Conservation (phyloP, 2,797 vertebrate genomes). For the Chloroceryle inda region DNA sequence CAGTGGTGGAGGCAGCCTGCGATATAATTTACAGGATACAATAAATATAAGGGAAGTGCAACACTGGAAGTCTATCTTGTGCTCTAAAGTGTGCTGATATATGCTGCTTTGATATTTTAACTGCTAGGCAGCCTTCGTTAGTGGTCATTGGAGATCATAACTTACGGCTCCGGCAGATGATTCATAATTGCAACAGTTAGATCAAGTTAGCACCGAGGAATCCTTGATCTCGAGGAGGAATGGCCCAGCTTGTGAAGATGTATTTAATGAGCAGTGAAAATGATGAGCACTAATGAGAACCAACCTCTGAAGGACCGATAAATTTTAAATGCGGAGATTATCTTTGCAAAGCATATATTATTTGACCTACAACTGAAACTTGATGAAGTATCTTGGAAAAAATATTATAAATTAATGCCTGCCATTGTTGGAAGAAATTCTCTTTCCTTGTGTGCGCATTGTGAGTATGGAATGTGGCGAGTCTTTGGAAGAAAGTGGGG, state of each 20-base stretch:
- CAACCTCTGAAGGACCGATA: background rate
- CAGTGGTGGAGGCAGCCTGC: slow-evolving; percentile 10
- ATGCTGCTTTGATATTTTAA: slow-evolving; percentile 79
- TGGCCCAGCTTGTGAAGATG: slow-evolving; percentile 17
- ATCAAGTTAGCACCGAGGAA: slow-evolving; percentile 6
- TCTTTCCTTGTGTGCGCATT: background rate
- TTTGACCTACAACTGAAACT: slow-evolving; percentile 55
- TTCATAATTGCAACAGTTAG: slow-evolving; percentile 56
- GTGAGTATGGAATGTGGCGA: background rate
- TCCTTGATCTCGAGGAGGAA: background rate
- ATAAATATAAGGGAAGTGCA: slow-evolving; percentile 56
- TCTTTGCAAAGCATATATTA: slow-evolving; percentile 58
- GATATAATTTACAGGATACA: slow-evolving; percentile 67
- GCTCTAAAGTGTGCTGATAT: slow-evolving; percentile 69
- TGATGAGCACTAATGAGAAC: slow-evolving; percentile 54
- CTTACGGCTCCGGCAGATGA: slow-evolving; percentile 14
- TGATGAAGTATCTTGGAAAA: slow-evolving; percentile 26
- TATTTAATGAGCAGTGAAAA: slow-evolving; percentile 60
- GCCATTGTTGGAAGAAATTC: background rate
- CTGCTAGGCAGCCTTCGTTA: slow-evolving; percentile 67
- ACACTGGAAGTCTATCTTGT: slow-evolving; percentile 52
- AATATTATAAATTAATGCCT: slow-evolving; percentile 33
- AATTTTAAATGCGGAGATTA: slow-evolving; percentile 59
- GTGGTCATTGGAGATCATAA: slow-evolving; percentile 47
- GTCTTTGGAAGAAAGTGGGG: background rate